Conservation (phyloP, 64 coral and sea anemone genomes). For the Porites lutea region DNA sequence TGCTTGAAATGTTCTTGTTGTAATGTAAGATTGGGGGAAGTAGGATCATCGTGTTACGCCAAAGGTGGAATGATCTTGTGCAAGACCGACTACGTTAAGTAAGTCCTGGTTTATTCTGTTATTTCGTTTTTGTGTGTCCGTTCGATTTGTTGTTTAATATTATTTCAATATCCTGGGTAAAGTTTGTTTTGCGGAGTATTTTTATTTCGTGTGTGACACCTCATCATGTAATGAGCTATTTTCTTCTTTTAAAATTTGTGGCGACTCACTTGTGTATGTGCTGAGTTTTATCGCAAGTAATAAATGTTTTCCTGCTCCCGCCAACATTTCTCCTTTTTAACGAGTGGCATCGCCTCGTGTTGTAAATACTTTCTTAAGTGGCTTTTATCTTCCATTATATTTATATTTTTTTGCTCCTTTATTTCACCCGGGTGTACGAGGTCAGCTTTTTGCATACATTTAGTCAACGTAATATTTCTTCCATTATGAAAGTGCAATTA, state of each 20-base stretch:
- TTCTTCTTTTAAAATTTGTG: constrained; percentile 21
- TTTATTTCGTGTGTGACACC: constrained; percentile 46
- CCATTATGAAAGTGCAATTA: constrained; percentile 90
- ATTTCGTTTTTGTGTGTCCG: constrained; percentile 43
- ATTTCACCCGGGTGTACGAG: constrained; percentile 41
- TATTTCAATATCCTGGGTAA: constrained; percentile 12
- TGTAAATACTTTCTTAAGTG: constrained; percentile 58
- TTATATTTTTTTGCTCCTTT: constrained; percentile 25
- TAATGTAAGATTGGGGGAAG: constrained; percentile 84
- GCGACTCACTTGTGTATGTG: neutral
- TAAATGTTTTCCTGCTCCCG: neutral
- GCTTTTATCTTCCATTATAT: constrained; percentile 76
- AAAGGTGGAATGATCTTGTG: constrained; percentile 98
- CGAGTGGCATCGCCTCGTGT: constrained; percentile 38
- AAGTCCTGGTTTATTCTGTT: constrained; percentile 32
- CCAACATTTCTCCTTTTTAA: neutral
- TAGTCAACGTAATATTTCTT: constrained; percentile 83
- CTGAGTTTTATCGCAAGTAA: constrained; percentile 7
- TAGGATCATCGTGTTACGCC: constrained; percentile 86
- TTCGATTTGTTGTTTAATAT: constrained; percentile 24
- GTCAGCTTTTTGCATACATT: constrained; percentile 79
- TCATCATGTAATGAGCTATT: constrained; percentile 40
- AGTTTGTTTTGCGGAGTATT: constrained; percentile 36
- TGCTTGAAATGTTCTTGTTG: constrained; percentile 95
- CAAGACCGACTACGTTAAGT: constrained; percentile 94